Conservation (phyloP, 2,113 vertebrate species). For the Elgaria multicarinata region DNA sequence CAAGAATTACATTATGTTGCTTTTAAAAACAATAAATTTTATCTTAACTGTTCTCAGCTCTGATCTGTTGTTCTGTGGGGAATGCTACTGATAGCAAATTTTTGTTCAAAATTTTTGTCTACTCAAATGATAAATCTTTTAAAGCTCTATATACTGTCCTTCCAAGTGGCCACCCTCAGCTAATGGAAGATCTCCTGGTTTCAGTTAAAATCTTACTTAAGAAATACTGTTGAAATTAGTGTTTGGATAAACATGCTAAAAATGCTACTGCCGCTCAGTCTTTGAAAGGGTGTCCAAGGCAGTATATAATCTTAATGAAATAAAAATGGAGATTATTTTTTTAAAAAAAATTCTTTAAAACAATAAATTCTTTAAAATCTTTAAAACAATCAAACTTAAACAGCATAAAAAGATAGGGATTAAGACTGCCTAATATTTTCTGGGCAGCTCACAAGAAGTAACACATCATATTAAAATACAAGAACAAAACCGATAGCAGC, state of each 20-base stretch:
- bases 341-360: too few species aligned
- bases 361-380: too few species aligned
- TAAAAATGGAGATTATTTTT: too few species aligned
- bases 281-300: background rate
- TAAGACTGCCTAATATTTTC: too few species aligned
- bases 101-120: background rate
- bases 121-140: background rate
- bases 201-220: background rate
- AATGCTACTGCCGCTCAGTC: background rate
- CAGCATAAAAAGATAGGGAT: too few species aligned
- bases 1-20: background rate
- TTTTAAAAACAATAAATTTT: background rate
- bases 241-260: background rate
- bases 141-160: background rate
- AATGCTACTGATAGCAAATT: background rate
- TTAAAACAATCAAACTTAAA: too few species aligned
- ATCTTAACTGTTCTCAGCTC: background rate
- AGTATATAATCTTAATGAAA: background rate
- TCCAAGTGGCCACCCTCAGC: background rate
- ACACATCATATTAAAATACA: too few species aligned
- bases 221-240: background rate
- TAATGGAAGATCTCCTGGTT: background rate
- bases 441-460: too few species aligned
- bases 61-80: background rate
- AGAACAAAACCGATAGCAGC: too few species aligned